phyloP scores from a whole-genome alignment of 2,888 invertebrate species.

The Dexiosoma caninum region DNA sequence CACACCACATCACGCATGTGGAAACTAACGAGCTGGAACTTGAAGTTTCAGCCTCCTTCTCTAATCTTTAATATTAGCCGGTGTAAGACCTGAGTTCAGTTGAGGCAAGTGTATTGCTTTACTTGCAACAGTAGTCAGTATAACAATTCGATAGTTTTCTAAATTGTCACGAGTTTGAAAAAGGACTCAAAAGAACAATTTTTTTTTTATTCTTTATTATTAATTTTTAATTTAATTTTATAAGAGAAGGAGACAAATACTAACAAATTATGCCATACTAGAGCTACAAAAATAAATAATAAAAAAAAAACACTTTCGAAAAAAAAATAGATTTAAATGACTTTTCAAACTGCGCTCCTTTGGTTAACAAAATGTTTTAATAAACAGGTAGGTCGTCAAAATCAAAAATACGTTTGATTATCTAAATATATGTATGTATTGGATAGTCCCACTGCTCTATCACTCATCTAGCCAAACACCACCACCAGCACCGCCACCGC shows the following conservation, averaged over 20 bases:
- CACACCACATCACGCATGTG: constrained; percentile 12
- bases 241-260: too few species aligned
- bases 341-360: not conserved
- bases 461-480: constrained; percentile 42
- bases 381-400: constrained; percentile 63
- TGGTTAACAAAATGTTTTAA: constrained; percentile 27
- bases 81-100: not conserved
- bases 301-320: too few species aligned
- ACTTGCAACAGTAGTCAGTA: not conserved
- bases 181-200: too few species aligned
- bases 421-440: constrained; percentile 39
- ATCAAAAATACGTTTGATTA: constrained; percentile 56
- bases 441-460: constrained; percentile 58
- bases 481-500: constrained; percentile 31
- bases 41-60: constrained; percentile 13
- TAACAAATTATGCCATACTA: too few species aligned
- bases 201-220: too few species aligned
- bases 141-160: too few species aligned
- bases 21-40: constrained; percentile 51
- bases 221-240: too few species aligned
- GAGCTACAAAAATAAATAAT: too few species aligned
- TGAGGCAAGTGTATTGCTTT: constrained; percentile 52
- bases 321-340: not conserved
- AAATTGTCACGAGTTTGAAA: too few species aligned
- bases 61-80: not conserved